phyloP scores from a whole-genome alignment of 1,140 invertebrate species.

The Pemphigus obesinymphae region DNA sequence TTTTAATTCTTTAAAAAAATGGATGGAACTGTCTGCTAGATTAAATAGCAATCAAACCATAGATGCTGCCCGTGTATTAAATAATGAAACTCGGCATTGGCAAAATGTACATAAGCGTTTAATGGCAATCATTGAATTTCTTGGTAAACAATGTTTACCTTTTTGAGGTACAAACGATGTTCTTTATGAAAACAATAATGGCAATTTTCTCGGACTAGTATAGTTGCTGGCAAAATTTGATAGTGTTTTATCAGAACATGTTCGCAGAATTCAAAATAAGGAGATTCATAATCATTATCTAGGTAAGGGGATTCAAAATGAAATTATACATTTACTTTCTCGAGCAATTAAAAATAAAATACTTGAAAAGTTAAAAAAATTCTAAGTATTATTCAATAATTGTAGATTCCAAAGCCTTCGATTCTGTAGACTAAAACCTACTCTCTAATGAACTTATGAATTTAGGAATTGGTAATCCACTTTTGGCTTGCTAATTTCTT shows the following conservation, averaged over 20 bases:
- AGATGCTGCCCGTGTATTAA: not conserved
- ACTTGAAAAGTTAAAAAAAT: not conserved
- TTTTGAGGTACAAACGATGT: not conserved
- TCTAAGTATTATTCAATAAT: not conserved
- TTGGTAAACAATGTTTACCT: not conserved
- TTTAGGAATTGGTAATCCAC: too few species aligned
- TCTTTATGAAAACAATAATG: constrained; percentile 12
- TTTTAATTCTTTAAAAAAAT: constrained; percentile 5
- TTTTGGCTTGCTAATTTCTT: too few species aligned
- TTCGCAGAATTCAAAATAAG: constrained; percentile 19
- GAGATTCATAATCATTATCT: not conserved
- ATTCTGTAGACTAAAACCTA: too few species aligned
- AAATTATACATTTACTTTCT: not conserved
- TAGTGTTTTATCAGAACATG: constrained; percentile 42
- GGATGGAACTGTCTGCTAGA: not conserved
- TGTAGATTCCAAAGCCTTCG: too few species aligned
- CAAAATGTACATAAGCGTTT: not conserved
- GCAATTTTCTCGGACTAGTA: constrained; percentile 8
- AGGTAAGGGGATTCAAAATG: not conserved
- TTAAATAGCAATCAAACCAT: not conserved
- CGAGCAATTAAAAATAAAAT: not conserved
- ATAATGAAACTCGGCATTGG: constrained; percentile 5
- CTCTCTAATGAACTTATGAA: too few species aligned
- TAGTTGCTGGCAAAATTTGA: constrained; percentile 42
- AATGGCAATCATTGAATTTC: constrained; percentile 3